These are phyloP conservation scores for Sciurus carolinensis DNA, from an alignment of 2,797 vertebrate genomes.

Conservation along the genomic window DNA sequence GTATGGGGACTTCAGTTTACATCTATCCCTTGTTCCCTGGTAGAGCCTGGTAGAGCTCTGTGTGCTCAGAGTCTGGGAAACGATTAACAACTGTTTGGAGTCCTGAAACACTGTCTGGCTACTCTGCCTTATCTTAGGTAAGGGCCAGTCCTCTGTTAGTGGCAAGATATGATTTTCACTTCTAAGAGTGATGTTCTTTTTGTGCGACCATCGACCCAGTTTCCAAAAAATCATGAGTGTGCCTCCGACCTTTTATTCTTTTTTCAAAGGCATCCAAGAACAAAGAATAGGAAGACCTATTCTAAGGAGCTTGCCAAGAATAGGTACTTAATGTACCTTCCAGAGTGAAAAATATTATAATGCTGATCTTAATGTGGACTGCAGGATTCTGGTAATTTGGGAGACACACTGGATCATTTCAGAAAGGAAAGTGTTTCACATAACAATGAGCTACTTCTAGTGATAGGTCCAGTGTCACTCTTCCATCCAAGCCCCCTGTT, in stretches of 20 bases:
- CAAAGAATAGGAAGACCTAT: background rate
- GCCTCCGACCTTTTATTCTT: background rate
- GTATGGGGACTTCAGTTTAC: background rate
- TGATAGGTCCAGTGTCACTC: fast-evolving
- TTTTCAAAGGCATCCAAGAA: background rate
- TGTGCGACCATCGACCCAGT: background rate
- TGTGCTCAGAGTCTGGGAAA: background rate
- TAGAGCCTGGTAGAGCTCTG: background rate
- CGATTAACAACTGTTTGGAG: background rate
- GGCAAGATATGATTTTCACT: background rate
- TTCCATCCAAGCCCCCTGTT: background rate
- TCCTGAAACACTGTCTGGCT: background rate
- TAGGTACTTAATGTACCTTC: background rate
- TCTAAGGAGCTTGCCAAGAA: background rate
- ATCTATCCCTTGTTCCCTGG: background rate
- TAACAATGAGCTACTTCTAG: fast-evolving
- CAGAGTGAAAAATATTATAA: background rate
- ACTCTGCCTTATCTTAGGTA: background rate
- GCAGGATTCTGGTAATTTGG: background rate
- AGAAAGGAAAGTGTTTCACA: background rate
- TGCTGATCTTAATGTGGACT: fast-evolving
- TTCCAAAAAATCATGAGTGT: background rate
- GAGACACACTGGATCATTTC: background rate
- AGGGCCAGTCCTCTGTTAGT: background rate
- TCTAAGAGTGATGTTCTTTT: background rate